Evolutionary conservation across 2,888 invertebrate genomes (phyloP), one percentile per base, ranked within the genome.

Genomic region (Dysmachus trigonus): DNA sequence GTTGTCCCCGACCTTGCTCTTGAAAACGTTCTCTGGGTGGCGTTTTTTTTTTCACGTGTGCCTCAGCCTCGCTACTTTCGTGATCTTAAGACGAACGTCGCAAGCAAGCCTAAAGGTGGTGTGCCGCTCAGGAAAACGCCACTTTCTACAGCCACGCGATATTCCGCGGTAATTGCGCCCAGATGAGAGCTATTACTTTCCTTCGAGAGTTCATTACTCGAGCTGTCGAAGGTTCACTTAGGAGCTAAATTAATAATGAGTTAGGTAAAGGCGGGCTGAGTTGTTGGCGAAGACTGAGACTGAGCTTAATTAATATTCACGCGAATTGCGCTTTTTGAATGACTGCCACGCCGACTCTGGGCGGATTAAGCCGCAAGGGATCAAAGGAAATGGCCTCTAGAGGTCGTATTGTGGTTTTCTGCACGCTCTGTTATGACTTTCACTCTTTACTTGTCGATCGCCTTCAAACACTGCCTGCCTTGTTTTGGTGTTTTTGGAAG

Each of bases 1-100:
- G 79, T 79, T 79, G 79, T 79, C 47, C n/a, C 15, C 79, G 79
- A 79, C 79, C 79, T 79, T 79, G 79, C 79, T 79, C 79, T 79
- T 79, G 79, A 79, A 79, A 79, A 38, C 13, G 35, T 38, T 15
- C 27, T 31, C n/a, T 31, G 31, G 10, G n/a, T 10, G 18, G n/a
- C 13, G n/a, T 74, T 62, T n/a, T 27, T 71, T 73, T n/a, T 33
- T 73, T 76, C 22, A 38, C 33, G 31, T 27, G 33, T 76, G 15
- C n/a, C 51, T n/a, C n/a, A n/a, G 2, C 2, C 6, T n/a, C 18
- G 51, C 62, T 22, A 35, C 76, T 76, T 76, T 76, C 38, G 38
- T 35, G 76, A 76, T 76, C 18, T 76, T 18, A 76, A 18, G 18
- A 22, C 27, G 22, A 18, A 22, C 62, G 62, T 62, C 27, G 74